Base-by-base conservation (phyloP, 2,888 invertebrate genomes). In the Dastarcus helophoroides region DNA sequence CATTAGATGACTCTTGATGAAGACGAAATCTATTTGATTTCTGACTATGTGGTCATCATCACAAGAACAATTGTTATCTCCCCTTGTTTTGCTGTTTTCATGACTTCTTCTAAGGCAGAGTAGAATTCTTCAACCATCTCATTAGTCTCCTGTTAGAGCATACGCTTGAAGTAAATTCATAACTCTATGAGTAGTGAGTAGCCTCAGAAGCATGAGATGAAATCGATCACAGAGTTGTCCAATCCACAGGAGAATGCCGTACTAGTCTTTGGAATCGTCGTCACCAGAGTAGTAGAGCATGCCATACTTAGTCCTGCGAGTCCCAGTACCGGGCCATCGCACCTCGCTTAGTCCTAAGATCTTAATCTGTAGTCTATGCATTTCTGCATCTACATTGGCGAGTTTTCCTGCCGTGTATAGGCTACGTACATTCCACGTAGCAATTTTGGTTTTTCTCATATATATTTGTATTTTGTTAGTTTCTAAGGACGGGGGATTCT, bases 101-200 rank as follows among this genome's bases (percentile, higher is more conserved):
- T 16, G 12, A 29, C 22, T 8, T 34, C 29, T 24, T 33, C 25
- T 29, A 39, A 17, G 14, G 27, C 22, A 14, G 30, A 15, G 19
- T 40, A 30, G 15, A 40, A 38, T 19, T 32, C 15, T 37, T 39
- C 42, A 10, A 37, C 33, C 27, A n/a, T 41, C 26, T 22, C 27
- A 14, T 10, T 37, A 35, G 9, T 38, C 32, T 10, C 23, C 31
- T 14, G 39, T 43, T 8, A 37, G 37, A 8, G 37, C 36, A 29
- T 42, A 36, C 12, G 33, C 29, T 34, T 43, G 40, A 21, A 42
- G 31, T 14, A 40, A 27, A 24, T 40, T 41, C 28, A 40, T 29
- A 31, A 4, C n/a, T 27, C 21, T 15, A 28, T 28, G 35, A 17
- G 26, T 34, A 15, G 34, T 31, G 7, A 21, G 11, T 11, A 37